Conservation (phyloP, 2,797 vertebrate genomes). For the Aratinga solstitialis region DNA sequence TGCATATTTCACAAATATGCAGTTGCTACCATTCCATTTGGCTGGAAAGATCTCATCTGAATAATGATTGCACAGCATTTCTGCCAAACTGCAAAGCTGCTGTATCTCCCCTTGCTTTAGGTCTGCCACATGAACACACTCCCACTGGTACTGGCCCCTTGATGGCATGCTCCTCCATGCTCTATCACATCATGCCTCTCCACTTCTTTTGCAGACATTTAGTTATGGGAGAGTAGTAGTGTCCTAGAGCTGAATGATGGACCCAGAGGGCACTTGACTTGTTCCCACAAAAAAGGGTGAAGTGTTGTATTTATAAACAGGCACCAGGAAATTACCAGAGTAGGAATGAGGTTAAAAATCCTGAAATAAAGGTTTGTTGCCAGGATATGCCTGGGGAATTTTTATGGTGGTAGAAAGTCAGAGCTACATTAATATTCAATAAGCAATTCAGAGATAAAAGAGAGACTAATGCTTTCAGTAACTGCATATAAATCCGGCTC, state of each 20-base stretch:
- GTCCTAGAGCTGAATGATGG: background rate
- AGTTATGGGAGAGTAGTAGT: background rate
- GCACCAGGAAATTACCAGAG: background rate
- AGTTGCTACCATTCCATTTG: conserved; percentile 12
- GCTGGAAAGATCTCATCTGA: conserved; percentile 31
- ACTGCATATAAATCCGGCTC: background rate
- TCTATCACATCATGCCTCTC: background rate
- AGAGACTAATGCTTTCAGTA: background rate
- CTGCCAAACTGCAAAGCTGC: background rate
- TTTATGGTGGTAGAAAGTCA: background rate
- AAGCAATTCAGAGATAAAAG: background rate
- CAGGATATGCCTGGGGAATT: background rate
- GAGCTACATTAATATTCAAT: conserved; percentile 13
- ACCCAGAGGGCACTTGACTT: background rate
- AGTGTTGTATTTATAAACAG: background rate
- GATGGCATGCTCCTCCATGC: rapidly evolving
- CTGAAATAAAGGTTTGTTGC: background rate
- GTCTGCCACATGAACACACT: rapidly evolving
- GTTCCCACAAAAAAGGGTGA: background rate
- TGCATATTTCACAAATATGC: conserved; percentile 38
- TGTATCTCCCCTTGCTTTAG: background rate
- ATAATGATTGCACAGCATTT: background rate
- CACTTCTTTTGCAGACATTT: background rate
- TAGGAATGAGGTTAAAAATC: conserved; percentile 3
- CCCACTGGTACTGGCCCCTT: background rate